Evolutionary conservation across 2,797 vertebrate species (phyloP).

Genomic region (Phrynocephalus forsythii): DNA sequence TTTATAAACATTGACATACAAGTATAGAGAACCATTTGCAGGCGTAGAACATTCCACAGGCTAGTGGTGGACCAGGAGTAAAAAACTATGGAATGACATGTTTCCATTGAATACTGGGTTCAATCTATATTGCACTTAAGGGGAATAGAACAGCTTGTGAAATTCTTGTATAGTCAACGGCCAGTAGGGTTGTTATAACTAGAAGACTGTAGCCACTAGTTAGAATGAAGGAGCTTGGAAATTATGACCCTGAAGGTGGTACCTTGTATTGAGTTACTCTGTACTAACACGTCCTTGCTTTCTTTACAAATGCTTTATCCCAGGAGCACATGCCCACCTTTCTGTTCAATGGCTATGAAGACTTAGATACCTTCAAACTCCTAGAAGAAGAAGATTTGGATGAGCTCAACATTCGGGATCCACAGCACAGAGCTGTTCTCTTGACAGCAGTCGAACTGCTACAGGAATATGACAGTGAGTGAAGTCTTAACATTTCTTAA

Average conservation of each 20-base stretch:
- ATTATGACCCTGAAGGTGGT: neutral
- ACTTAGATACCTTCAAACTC: slow-evolving; percentile 96
- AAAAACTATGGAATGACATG: neutral
- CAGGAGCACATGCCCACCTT: slow-evolving; percentile 99
- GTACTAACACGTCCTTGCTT: neutral
- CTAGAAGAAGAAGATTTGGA: slow-evolving; percentile 97
- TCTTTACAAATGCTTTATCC: neutral
- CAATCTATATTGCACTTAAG: neutral
- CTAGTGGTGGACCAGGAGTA: neutral
- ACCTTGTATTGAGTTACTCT: neutral
- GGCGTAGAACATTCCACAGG: neutral
- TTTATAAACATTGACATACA: neutral
- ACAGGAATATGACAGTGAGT: slow-evolving; percentile 97
- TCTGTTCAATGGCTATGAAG: slow-evolving; percentile 97
- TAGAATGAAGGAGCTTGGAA: neutral
- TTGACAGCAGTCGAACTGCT: slow-evolving; percentile 95
- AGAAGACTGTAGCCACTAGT: neutral
- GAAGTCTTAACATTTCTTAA: slow-evolving; percentile 37
- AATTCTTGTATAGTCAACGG: neutral
- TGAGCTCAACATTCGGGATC: slow-evolving; percentile 94
- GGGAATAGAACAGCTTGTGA: neutral
- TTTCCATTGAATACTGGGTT: neutral
- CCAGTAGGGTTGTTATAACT: neutral
- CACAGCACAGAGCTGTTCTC: slow-evolving; percentile 93
- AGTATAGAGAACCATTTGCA: neutral